Base-by-base conservation (phyloP, 1,140 invertebrate species). In the Anoplophora glabripennis region DNA sequence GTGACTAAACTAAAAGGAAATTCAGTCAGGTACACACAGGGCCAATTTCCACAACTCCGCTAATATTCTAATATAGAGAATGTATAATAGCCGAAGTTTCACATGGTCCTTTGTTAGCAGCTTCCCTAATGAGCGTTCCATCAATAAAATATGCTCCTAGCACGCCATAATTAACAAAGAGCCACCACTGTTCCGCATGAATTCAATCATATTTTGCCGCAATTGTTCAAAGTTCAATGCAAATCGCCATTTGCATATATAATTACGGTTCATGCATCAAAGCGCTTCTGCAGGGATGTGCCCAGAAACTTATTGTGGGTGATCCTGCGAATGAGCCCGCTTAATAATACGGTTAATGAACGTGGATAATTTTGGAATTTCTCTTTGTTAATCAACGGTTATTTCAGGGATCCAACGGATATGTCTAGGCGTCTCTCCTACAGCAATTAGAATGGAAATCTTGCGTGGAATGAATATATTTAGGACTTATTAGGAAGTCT, bases 201-300 rank as follows among this genome's bases (percentile, higher is more conserved):
- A 64, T 61, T 63, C 53, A 68, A 66, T 66, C 48, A 64, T 65
- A 66, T 69, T 65, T 67, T 65, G 57, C 57, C 60, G 54, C 65
- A 62, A 68, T 70, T 68, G 66, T 68, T 68, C 66, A 64, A 68
- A 66, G 66, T 70, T 70, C 66, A 63, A 61, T 63, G 65, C 53
- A 67, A 69, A 63, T 65, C 47, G 58, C 54, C 46, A 68, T 70
- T 68, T 68, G 51, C 68, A 70, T 70, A 66, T 51, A 70, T 70
- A 70, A 70, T 70, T 67, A 66, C 47, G 55, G 61, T 47, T 59
- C 57, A 46, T 59, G 64, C 53, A 57, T 66, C 64, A 66, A 66
- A 66, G 61, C 57, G 57, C 33, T 41, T 34, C 38, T 38, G 49
- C 7, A 38, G 49, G 11, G 17, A 52, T 52, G 36, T 12, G 15